phyloP scores from a whole-genome alignment of 2,113 vertebrate genomes.

The Thamnaconus septentrionalis region DNA sequence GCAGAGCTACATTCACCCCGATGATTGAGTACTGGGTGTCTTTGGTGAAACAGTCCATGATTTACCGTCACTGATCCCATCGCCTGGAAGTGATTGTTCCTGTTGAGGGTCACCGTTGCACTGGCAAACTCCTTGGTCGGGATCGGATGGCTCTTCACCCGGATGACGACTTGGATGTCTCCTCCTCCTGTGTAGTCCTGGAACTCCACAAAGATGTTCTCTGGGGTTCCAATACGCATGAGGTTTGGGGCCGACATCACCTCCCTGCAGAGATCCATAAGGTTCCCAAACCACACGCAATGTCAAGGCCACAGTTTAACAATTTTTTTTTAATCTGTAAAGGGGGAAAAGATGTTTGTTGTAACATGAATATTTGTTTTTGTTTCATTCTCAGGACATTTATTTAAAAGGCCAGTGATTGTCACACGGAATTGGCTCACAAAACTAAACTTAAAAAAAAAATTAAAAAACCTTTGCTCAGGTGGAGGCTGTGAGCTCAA shows the following conservation, averaged over 20 bases:
- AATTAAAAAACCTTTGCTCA: too few relatives aligned
- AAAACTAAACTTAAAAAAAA: too few relatives aligned
- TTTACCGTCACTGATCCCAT: constrained; percentile 65
- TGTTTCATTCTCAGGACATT: too few relatives aligned
- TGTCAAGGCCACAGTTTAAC: too few relatives aligned
- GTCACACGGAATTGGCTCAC: too few relatives aligned
- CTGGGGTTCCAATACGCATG: background rate
- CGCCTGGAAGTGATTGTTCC: constrained; percentile 29
- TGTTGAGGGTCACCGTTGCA: constrained; percentile 31
- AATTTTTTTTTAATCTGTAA: too few relatives aligned
- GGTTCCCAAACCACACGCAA: too few relatives aligned
- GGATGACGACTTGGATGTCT: constrained; percentile 21
- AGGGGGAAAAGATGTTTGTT: too few relatives aligned
- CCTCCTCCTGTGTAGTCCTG: constrained; percentile 9
- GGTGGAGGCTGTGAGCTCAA: background rate
- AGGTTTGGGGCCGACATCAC: background rate
- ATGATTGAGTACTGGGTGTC: too few relatives aligned
- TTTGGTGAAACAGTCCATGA: background rate
- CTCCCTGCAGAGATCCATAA: background rate
- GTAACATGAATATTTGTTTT: too few relatives aligned
- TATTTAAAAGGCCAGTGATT: too few relatives aligned
- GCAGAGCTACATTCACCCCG: too few relatives aligned
- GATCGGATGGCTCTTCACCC: constrained; percentile 35
- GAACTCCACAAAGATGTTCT: background rate
- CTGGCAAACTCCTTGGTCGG: constrained; percentile 2